Evolutionary conservation across 2,113 vertebrate genomes (phyloP), one percentile per base, ranked within the genome.

Genomic region (Zosterops lateralis): DNA sequence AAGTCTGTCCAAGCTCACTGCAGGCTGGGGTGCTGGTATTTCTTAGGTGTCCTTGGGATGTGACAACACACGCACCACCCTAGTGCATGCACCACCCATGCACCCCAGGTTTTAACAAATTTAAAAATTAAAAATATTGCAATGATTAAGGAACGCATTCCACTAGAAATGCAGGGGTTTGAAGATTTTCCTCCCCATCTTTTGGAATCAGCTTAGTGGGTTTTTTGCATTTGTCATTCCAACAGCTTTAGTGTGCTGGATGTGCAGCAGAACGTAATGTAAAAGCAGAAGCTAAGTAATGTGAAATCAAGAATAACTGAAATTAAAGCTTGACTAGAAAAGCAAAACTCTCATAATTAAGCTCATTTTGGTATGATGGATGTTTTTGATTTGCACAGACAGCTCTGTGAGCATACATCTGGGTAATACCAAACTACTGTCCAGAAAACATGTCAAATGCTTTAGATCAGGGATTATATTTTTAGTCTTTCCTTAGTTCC

Each of bases 391-490:
- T 95, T 96, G 42, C 84, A 81, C 64, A 79, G 72, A 60, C 57
- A 95, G 50, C 50, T 92, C 90, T 91, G 67, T 51, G 26, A 92
- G 61, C 44, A 20, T 42, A 77, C 57, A 62, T 87, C 81, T 95
- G 91, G 87, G 77, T 92, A 95, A 95, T 91, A 94, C 64, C 91
- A 96, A 93, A 95, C 93, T 94, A 91, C 91, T 86, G 87, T 93
- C 91, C 94, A 91, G 80, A 91, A 96, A 95, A 94, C 51, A 64
- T 66, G 84, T 94, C 92, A 96, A 89, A 88, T 87, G 80, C 92
- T 97, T 97, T 97, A 91, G 85, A 92, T 96, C 87, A 95, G 73
- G 78, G 79, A 89, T 95, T 95, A 87, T 66, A 85, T 83, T 93
- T 96, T 94, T 36, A 94, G 87, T 44, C 76, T 83, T 68, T 95